These are phyloP conservation scores for Alethe castanea DNA, from an alignment of 2,113 vertebrate genomes.

Conservation along the genomic window DNA sequence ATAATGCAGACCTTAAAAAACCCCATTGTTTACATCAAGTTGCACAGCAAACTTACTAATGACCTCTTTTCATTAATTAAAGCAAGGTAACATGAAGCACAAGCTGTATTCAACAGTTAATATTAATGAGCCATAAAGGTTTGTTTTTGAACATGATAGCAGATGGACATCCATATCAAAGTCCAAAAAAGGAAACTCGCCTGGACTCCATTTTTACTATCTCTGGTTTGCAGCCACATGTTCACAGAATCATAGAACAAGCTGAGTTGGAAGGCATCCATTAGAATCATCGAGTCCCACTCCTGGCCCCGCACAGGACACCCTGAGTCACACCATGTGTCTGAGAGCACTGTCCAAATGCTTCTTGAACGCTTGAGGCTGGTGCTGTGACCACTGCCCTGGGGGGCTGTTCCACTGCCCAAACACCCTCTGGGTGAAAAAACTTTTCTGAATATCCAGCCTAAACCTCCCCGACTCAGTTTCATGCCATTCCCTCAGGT, in stretches of 20 bases:
- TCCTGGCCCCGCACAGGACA: background rate
- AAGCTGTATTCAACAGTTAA: background rate
- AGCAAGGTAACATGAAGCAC: background rate
- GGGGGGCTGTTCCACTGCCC: no score
- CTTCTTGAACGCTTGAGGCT: background rate
- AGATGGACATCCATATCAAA: background rate
- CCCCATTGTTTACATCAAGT: background rate
- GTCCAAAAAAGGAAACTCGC: background rate
- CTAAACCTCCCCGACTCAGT: background rate
- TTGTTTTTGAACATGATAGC: background rate
- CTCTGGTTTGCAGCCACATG: background rate
- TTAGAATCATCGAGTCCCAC: background rate
- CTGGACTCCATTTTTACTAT: background rate
- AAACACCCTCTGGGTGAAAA: background rate
- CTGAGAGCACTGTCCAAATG: rapidly evolving
- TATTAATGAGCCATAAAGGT: background rate
- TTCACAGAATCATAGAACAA: background rate
- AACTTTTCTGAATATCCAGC: background rate
- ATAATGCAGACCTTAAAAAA: background rate
- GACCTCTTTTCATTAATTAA: background rate
- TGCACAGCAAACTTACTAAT: background rate
- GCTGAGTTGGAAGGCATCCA: background rate
- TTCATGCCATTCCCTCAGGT: background rate
- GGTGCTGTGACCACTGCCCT: background rate
- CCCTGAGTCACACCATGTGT: background rate